These are phyloP conservation scores for Hyla sarda DNA, from an alignment of 2,113 vertebrate genomes.

Conservation along the genomic window DNA sequence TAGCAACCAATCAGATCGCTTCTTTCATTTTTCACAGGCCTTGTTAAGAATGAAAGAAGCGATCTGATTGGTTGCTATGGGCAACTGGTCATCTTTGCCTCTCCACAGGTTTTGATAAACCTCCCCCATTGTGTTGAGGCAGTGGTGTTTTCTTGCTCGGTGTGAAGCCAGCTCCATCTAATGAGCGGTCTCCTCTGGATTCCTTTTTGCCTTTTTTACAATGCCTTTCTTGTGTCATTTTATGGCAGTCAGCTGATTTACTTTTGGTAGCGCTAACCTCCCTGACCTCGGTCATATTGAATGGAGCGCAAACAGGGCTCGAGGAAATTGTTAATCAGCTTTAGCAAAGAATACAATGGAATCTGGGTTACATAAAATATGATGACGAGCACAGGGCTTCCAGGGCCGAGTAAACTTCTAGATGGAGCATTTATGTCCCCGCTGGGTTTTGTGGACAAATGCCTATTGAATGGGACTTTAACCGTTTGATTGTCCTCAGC, in stretches of 20 bases:
- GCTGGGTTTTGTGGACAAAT: neutral
- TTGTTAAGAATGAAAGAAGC: no score
- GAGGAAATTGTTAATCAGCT: conserved; percentile 46
- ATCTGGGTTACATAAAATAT: conserved; percentile 47
- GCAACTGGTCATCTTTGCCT: no score
- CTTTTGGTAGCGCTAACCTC: conserved; percentile 34
- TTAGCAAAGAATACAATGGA: conserved; percentile 40
- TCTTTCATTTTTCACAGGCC: no score
- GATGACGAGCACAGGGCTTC: neutral
- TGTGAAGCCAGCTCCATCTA: conserved; percentile 12
- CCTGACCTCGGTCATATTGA: neutral
- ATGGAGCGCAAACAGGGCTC: conserved; percentile 9
- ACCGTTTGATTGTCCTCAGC: conserved; percentile 48
- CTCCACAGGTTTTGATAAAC: no score
- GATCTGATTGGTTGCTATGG: no score
- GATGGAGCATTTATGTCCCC: neutral
- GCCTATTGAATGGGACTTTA: neutral
- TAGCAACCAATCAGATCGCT: no score
- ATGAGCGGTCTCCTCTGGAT: neutral
- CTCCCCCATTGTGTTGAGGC: neutral
- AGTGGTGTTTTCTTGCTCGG: neutral
- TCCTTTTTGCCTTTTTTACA: conserved; percentile 17
- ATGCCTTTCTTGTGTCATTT: conserved; percentile 52
- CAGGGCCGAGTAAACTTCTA: neutral
- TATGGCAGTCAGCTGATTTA: conserved; percentile 45